Base-by-base conservation (phyloP, 2,888 invertebrate species). In the Lypha dubia region DNA sequence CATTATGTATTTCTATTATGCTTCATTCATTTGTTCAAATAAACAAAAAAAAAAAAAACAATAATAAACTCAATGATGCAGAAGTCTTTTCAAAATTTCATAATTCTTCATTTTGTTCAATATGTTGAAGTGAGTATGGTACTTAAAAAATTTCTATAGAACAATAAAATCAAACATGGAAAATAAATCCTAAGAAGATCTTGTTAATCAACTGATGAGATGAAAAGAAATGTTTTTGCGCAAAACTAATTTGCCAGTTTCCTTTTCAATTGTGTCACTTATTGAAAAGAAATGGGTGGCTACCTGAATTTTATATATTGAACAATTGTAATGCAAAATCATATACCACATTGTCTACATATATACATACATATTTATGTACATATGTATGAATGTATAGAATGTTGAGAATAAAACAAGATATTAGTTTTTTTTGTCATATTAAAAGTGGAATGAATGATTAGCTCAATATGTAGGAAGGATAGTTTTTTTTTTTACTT, bases 61-160 rank as follows among this genome's bases (percentile, higher is more conserved):
- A n/a, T n/a, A n/a, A n/a, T n/a, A n/a, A 62, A 70, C 22, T 49
- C 75, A 81, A 56, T 81, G 75, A 81, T 68, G 80, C 58, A 80
- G 67, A 80, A 75, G 5, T 76, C 70, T 76, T 70, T 82, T 76
- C 46, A 81, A 15, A 44, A 62, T 24, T 81, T 62, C 11, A 15
- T 32, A 53, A 49, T 49, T 9, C n/a, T 15, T n/a, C n/a, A n/a
- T n/a, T 38, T 70, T 67, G 68, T 60, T n/a, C 60, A 75, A 15
- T 49, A 60, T 1, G 38, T 41, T 68, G 24, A 68, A 68, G 41
- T 68, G 49, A 1, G 9, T 32, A 24, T 24, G 60, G 60, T 60
- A 80, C 58, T 80, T 60, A 8, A 65, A 5, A n/a, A 63, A 56
- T 24, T 67, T 68, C 41, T 51, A 58, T 28, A 68, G 28, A 73